Conservation (phyloP, 2,113 vertebrate genomes). For the Melospiza melodia region DNA sequence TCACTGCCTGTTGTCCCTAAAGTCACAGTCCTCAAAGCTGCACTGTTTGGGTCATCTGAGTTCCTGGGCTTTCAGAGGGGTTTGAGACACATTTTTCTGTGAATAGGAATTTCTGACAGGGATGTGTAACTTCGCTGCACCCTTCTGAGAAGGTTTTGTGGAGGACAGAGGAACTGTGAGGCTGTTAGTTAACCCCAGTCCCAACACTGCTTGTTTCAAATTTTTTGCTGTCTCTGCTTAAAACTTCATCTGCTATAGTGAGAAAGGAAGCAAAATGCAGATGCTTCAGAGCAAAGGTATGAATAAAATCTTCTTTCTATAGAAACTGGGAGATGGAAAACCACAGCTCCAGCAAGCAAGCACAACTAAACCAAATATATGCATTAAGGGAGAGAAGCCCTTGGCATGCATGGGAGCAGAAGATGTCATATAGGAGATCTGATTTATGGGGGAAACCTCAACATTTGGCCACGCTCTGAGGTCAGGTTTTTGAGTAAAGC, state of each 20-base stretch:
- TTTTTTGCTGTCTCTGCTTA: background rate
- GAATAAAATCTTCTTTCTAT: background rate
- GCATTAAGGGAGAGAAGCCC: background rate
- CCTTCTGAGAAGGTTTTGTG: background rate
- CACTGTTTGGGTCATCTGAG: background rate
- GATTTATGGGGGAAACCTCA: background rate
- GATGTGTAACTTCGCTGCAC: background rate
- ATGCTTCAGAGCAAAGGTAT: background rate
- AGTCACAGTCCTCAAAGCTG: background rate
- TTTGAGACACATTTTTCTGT: background rate
- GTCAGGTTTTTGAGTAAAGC: background rate
- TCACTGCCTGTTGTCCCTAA: background rate
- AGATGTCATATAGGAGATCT: background rate
- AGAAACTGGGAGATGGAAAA: background rate
- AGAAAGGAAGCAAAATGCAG: background rate
- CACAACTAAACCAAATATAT: background rate
- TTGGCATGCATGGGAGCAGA: background rate
- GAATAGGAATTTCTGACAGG: background rate
- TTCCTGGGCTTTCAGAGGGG: background rate
- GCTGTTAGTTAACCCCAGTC: background rate
- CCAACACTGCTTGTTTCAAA: background rate
- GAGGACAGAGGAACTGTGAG: background rate
- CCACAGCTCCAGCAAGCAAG: background rate
- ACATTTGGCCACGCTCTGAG: background rate
- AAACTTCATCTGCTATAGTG: background rate